phyloP scores from a whole-genome alignment of 2,113 vertebrate species.

The Onychostoma macrolepis region DNA sequence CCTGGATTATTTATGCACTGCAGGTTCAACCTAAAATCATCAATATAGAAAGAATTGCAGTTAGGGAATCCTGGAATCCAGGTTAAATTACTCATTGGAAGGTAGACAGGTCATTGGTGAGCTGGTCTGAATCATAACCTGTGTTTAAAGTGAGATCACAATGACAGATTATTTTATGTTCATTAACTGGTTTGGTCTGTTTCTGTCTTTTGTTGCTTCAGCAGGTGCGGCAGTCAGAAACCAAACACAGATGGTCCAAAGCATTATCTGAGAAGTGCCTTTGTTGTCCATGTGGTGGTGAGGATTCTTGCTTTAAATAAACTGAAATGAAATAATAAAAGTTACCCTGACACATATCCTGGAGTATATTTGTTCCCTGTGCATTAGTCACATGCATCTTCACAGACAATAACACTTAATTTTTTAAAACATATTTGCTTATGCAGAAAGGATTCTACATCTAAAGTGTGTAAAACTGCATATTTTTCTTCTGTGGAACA shows the following conservation, averaged over 20 bases:
- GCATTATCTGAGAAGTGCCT: not conserved
- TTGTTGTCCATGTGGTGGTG: not conserved
- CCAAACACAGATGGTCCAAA: constrained; percentile 8
- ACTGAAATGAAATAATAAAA: not conserved
- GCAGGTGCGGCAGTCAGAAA: constrained; percentile 17
- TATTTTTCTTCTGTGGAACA: not conserved
- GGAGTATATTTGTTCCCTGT: not conserved
- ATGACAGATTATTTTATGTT: not conserved
- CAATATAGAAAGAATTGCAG: not conserved
- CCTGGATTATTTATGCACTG: not conserved
- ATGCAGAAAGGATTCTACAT: not conserved
- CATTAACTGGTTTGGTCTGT: not conserved
- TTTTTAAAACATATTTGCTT: not conserved
- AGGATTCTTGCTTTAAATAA: constrained; percentile 9
- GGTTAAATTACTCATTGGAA: not conserved
- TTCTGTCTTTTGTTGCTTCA: not conserved
- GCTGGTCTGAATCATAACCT: not conserved
- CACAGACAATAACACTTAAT: not conserved
- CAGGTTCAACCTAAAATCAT: not conserved
- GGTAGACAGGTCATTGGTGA: not conserved
- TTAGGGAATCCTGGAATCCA: not conserved
- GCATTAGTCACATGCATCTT: not conserved
- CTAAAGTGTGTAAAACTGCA: not conserved
- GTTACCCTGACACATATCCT: not conserved
- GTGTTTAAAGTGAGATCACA: constrained; percentile 8